phyloP scores from a whole-genome alignment of 2,113 vertebrate species.

The Poeciliopsis retropinna region DNA sequence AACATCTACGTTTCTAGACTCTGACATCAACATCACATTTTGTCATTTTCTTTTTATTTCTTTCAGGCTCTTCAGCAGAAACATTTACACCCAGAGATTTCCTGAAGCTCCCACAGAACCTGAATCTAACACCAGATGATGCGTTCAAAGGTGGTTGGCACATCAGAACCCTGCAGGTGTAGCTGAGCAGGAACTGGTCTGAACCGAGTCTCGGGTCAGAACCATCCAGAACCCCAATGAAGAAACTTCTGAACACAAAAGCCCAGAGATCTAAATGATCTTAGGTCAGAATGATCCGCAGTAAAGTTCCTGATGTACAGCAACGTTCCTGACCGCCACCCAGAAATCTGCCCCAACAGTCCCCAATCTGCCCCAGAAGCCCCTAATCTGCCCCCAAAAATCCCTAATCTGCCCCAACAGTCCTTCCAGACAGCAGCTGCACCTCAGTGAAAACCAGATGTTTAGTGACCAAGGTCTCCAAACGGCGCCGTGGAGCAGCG shows the following conservation, averaged over 20 bases:
- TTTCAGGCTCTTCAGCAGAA: too few species aligned
- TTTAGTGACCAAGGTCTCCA: neutral
- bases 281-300: neutral
- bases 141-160: slow-evolving; percentile 7
- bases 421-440: neutral
- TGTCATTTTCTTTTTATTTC: too few species aligned
- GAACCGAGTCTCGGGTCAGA: neutral
- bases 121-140: neutral
- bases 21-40: too few species aligned
- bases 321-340: too few species aligned
- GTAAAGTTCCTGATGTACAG: neutral
- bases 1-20: too few species aligned
- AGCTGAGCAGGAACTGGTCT: too few species aligned
- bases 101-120: neutral
- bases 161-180: neutral
- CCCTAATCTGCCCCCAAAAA: too few species aligned
- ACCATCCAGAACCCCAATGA: neutral
- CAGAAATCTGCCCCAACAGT: too few species aligned
- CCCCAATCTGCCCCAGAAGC: too few species aligned
- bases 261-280: neutral
- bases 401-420: too few species aligned
- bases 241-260: neutral
- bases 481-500: neutral
- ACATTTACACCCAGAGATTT: neutral
- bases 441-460: neutral